Percentiles rank a stretch among this genome's conserved stretches.
Evolutionary conservation across 2,797 vertebrate species (phyloP).

Genomic region (Sternarchorhynchus goeldii): DNA sequence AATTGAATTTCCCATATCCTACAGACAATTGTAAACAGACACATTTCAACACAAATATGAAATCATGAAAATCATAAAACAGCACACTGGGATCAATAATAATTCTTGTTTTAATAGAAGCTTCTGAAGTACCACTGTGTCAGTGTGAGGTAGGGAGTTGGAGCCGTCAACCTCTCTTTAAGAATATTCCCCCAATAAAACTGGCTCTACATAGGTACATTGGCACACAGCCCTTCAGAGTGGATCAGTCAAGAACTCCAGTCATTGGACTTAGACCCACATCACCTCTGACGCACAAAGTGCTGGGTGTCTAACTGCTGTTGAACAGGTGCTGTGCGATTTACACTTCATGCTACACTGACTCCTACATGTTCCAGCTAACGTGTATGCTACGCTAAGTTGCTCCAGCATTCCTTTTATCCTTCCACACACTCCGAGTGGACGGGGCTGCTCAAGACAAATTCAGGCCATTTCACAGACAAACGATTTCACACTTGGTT

Average conservation of each 20-base stretch:
- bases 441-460: slow-evolving; percentile 1
- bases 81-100: not conserved
- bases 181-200: not conserved
- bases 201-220: not conserved
- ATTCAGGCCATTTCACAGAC: not conserved
- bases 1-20: not conserved
- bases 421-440: not conserved
- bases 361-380: not conserved
- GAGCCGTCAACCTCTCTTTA: not conserved
- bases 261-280: slow-evolving; percentile 1
- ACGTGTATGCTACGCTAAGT: not conserved
- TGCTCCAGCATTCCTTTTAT: slow-evolving; percentile 4
- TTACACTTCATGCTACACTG: slow-evolving; percentile 26
- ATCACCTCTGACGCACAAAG: not conserved
- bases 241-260: not conserved
- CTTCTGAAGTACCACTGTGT: not conserved
- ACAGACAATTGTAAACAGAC: not conserved
- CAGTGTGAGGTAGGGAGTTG: not conserved
- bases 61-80: not conserved
- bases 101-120: not conserved
- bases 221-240: not conserved
- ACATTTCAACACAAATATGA: not conserved
- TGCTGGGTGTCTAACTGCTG: slow-evolving; percentile 9
- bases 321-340: slow-evolving; percentile 16
- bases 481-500: not conserved